Evolutionary conservation across 2,797 vertebrate genomes (phyloP).

Genomic region (Sebastes trivittatus): DNA sequence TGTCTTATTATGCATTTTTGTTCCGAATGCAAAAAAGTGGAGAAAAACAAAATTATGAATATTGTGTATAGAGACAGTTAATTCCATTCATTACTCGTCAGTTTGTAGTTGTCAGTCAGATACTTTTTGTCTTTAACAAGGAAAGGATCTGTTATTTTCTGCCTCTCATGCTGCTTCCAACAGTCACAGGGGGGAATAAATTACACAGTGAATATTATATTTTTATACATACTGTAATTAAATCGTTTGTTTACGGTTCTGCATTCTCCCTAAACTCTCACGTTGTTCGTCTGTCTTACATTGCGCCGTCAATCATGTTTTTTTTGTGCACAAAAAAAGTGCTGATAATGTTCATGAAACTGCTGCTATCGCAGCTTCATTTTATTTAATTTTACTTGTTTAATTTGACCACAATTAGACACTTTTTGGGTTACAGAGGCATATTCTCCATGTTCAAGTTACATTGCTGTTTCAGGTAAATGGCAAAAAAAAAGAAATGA

Average conservation of each 20-base stretch:
- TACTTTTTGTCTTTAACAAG: background rate
- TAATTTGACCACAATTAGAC: background rate
- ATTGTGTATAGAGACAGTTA: slow-evolving; percentile 7
- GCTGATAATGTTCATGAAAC: slow-evolving; percentile 9
- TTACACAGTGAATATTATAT: slow-evolving; percentile 68
- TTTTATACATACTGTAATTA: slow-evolving; percentile 79
- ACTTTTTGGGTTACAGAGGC: background rate
- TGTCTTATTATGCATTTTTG: slow-evolving; percentile 67
- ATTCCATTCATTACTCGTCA: slow-evolving; percentile 40
- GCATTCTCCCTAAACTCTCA: slow-evolving; percentile 27
- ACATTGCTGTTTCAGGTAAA: slow-evolving; percentile 65
- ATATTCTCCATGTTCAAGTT: slow-evolving; percentile 25
- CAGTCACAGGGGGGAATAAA: slow-evolving; percentile 35
- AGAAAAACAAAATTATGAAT: slow-evolving; percentile 22
- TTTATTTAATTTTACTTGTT: background rate
- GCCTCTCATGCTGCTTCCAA: slow-evolving; percentile 53
- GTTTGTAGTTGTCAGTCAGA: slow-evolving; percentile 25
- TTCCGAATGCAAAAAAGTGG: slow-evolving; percentile 66
- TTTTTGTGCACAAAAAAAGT: slow-evolving; percentile 22
- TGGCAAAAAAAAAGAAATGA: slow-evolving; percentile 31
- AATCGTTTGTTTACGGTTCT: slow-evolving; percentile 62
- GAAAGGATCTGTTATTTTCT: slow-evolving; percentile 22
- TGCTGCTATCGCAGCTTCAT: slow-evolving; percentile 44
- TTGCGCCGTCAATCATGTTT: slow-evolving; percentile 37
- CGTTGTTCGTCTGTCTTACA: slow-evolving; percentile 29